Conservation (phyloP, 1,140 invertebrate species). For the Bombus difficillimus region DNA sequence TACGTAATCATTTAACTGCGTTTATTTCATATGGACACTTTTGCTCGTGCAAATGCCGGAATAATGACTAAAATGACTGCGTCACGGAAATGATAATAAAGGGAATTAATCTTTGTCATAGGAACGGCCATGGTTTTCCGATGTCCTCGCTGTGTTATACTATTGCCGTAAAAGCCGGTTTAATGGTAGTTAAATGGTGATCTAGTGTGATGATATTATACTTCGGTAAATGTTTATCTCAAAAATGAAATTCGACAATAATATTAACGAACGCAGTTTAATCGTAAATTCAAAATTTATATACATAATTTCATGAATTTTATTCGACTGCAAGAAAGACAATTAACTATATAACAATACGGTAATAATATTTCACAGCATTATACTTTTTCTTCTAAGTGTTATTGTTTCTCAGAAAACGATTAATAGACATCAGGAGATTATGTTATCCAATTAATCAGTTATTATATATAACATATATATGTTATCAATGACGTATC, state of each 20-base stretch:
- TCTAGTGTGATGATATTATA: neutral
- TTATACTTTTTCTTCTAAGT: no score
- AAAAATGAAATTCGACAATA: neutral
- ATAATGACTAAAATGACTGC: conserved; percentile 20
- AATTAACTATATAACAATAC: neutral
- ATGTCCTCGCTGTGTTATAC: neutral
- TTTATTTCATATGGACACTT: neutral
- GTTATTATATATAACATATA: no score
- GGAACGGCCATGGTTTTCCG: neutral
- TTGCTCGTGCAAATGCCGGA: neutral
- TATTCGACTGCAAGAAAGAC: neutral
- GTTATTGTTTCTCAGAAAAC: no score
- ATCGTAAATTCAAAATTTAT: neutral
- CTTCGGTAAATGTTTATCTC: neutral
- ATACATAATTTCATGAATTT: neutral
- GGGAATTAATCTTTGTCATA: conserved; percentile 33
- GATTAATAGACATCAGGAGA: no score
- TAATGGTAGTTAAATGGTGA: conserved; percentile 4
- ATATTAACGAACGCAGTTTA: neutral
- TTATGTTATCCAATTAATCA: no score
- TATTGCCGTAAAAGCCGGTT: conserved; percentile 1
- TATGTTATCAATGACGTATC: no score
- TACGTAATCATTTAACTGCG: neutral
- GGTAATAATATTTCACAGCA: neutral
- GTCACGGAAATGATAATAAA: conserved; percentile 20